A percentile compares a stretch with the other conserved stretches of the same genome.
Conservation (phyloP, 23 tunicate genomes). For the Ascidia mentula region DNA sequence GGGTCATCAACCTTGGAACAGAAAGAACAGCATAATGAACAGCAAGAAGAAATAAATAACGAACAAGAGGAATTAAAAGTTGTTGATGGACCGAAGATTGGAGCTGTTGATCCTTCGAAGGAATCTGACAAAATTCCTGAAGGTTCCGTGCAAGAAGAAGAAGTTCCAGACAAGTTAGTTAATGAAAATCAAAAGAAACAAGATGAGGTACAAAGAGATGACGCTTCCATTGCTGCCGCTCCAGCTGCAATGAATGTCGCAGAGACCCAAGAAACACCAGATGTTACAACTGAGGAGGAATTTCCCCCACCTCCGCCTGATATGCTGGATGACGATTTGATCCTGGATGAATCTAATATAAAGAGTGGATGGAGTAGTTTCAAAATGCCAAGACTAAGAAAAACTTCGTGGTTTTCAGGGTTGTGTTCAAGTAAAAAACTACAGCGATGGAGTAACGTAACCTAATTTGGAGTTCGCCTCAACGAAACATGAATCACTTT, state of each 20-base stretch:
- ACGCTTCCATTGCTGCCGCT: too few species aligned
- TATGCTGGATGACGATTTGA: not conserved
- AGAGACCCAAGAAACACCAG: too few species aligned
- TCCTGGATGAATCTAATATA: not conserved
- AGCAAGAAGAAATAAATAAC: not conserved
- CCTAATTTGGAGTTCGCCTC: too few species aligned
- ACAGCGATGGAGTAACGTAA: not conserved
- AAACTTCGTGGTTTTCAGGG: not conserved
- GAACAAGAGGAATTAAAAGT: not conserved
- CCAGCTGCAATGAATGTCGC: too few species aligned
- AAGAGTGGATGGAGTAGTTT: not conserved
- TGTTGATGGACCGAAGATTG: not conserved
- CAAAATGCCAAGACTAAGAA: not conserved
- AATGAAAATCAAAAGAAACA: not conserved
- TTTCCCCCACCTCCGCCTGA: conserved; percentile 1
- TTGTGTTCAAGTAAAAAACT: not conserved
- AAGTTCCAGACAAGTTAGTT: not conserved
- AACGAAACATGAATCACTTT: too few species aligned
- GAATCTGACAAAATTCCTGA: not conserved
- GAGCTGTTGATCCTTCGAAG: not conserved
- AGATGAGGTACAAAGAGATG: too few species aligned
- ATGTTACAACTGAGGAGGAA: not conserved
- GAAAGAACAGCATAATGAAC: not conserved
- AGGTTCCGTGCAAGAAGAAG: not conserved
- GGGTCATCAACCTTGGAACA: not conserved